These are phyloP conservation scores for Rhinella marina DNA, from an alignment of 2,797 vertebrate genomes.

Conservation along the genomic window DNA sequence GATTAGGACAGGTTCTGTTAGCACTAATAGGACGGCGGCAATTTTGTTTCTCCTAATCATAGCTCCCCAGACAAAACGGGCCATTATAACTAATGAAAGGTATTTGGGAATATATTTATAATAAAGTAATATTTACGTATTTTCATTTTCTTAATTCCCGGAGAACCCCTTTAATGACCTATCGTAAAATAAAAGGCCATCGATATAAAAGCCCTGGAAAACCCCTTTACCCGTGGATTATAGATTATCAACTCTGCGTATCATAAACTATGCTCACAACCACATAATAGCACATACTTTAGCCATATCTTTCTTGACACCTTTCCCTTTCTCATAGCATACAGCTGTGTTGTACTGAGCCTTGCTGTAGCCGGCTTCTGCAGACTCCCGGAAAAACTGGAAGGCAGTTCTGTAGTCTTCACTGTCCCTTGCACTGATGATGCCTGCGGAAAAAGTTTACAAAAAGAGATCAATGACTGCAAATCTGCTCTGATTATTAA, in stretches of 20 bases:
- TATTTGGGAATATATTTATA: no score
- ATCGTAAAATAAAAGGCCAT: no score
- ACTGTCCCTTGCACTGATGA: conserved; percentile 76
- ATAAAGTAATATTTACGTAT: no score
- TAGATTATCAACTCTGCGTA: background rate
- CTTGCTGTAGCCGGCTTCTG: conserved; percentile 86
- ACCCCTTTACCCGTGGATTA: no score
- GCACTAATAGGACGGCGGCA: no score
- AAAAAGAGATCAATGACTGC: background rate
- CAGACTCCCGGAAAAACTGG: conserved; percentile 85
- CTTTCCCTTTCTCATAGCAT: conserved; percentile 89
- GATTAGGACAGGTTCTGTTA: no score
- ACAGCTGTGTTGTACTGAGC: conserved; percentile 91
- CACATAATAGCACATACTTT: conserved; percentile 74
- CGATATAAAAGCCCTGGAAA: no score
- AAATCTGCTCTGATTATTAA: background rate
- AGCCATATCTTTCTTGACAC: conserved; percentile 76
- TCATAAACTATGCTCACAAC: background rate
- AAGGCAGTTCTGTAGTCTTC: conserved; percentile 79
- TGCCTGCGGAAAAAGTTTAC: conserved; percentile 72
- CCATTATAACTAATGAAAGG: no score
- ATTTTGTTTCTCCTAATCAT: no score
- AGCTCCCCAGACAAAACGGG: no score
- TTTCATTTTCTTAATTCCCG: no score
- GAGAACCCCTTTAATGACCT: no score